These are phyloP conservation scores for Drosophila flavopinicola DNA, from an alignment of 2,888 invertebrate species.

Conservation along the genomic window DNA sequence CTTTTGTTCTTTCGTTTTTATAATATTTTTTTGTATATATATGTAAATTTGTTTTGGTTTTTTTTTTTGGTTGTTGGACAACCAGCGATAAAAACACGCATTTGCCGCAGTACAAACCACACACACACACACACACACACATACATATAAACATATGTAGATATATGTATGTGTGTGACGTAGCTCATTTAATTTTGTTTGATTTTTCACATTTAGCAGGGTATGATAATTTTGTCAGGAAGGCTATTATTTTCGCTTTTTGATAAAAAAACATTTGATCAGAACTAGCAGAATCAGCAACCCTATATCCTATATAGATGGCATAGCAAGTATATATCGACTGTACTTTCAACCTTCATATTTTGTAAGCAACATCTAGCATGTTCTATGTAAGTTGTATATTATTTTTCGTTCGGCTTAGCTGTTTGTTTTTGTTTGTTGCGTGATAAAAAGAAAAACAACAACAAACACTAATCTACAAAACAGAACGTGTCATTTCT, in stretches of 20 bases:
- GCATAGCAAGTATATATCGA: too few relatives aligned
- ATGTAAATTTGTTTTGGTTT: neutral
- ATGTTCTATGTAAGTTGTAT: slow-evolving; percentile 15
- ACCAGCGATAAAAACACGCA: slow-evolving; percentile 37
- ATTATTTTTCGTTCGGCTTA: neutral
- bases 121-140: slow-evolving; percentile 20
- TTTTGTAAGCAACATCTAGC: slow-evolving; percentile 8
- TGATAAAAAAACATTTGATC: too few relatives aligned
- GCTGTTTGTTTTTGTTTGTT: slow-evolving; percentile 9
- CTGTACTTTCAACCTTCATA: too few relatives aligned
- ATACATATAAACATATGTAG: slow-evolving; percentile 1
- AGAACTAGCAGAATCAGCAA: too few relatives aligned
- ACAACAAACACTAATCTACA: slow-evolving; percentile 8
- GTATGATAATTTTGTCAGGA: too few relatives aligned
- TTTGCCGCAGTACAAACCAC: slow-evolving; percentile 12
- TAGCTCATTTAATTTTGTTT: slow-evolving; percentile 2
- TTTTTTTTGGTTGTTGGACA: slow-evolving; percentile 36
- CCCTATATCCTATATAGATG: too few relatives aligned
- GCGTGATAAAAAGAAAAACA: slow-evolving; percentile 34
- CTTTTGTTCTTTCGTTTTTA: slow-evolving; percentile 25
- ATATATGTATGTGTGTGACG: neutral
- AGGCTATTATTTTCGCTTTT: too few relatives aligned
- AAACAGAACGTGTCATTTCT: slow-evolving; percentile 38
- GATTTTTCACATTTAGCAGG: too few relatives aligned
- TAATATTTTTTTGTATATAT: slow-evolving; percentile 10